These are phyloP conservation scores for Leucopternis melanops DNA, from an alignment of 2,113 vertebrate genomes.

Conservation along the genomic window DNA sequence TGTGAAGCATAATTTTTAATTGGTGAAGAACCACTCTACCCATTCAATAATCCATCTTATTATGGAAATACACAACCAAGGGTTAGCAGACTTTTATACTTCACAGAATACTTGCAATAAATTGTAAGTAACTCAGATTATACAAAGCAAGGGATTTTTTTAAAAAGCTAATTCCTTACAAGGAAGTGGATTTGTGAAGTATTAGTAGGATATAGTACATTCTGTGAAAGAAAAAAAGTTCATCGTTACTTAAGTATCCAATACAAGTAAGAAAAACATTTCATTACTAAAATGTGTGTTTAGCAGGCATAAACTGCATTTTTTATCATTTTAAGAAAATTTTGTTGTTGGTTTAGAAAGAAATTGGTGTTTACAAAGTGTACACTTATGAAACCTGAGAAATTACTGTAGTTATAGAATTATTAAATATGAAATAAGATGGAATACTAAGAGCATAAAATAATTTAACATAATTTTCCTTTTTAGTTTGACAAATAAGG, in stretches of 20 bases:
- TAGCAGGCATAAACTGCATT: conserved; percentile 75
- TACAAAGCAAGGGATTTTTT: conserved; percentile 46
- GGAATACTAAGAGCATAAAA: conserved; percentile 77
- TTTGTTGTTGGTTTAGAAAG: conserved; percentile 77
- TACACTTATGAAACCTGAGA: conserved; percentile 73
- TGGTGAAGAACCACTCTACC: conserved; percentile 71
- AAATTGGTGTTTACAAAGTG: conserved; percentile 76
- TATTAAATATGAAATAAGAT: conserved; percentile 75
- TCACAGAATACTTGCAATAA: conserved; percentile 69
- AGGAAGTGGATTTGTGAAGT: conserved; percentile 75
- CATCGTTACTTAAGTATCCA: conserved; percentile 65
- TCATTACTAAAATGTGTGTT: conserved; percentile 69
- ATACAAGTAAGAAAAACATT: conserved; percentile 70
- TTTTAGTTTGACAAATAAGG: conserved; percentile 79
- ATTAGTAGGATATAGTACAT: conserved; percentile 74
- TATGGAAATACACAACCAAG: conserved; percentile 57
- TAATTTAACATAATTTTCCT: conserved; percentile 76
- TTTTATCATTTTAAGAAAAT: conserved; percentile 68
- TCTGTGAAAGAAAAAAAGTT: conserved; percentile 68
- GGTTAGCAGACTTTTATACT: conserved; percentile 62
- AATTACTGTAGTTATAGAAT: conserved; percentile 73
- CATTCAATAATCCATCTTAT: conserved; percentile 72
- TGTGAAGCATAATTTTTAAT: conserved; percentile 83
- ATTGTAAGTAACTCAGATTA: conserved; percentile 65
- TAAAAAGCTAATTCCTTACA: conserved; percentile 57